A percentile compares a stretch with the other conserved stretches of the same genome.
These are phyloP conservation scores for Saccostrea cuccullata DNA, from an alignment of 1,140 invertebrate genomes.

Conservation along the genomic window DNA sequence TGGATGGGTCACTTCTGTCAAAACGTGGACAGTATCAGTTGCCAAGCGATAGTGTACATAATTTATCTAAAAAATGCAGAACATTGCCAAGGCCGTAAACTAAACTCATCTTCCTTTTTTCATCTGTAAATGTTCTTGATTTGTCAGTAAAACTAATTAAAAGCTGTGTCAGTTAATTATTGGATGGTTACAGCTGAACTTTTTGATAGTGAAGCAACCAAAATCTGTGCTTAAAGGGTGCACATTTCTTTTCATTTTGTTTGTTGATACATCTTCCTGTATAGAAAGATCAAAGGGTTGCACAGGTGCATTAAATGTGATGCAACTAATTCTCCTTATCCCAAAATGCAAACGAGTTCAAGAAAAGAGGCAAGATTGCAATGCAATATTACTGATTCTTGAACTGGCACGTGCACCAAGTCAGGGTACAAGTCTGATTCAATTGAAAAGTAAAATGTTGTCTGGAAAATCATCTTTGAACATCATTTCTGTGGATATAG, in stretches of 20 bases:
- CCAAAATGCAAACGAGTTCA: background rate
- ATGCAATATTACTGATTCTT: background rate
- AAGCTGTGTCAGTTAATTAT: background rate
- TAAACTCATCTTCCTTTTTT: background rate
- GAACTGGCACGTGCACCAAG: background rate
- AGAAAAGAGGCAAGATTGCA: background rate
- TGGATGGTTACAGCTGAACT: background rate
- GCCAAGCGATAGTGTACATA: background rate
- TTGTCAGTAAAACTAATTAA: background rate
- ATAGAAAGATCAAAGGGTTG: background rate
- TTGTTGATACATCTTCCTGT: background rate
- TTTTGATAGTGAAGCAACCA: background rate
- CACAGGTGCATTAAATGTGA: constrained; percentile 22
- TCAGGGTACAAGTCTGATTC: background rate
- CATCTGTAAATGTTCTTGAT: background rate
- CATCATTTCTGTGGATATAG: background rate
- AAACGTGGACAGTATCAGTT: background rate
- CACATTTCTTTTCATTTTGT: background rate
- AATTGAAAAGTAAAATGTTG: background rate
- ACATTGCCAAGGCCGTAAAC: background rate
- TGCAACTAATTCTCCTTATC: background rate
- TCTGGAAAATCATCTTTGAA: background rate
- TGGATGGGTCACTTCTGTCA: background rate
- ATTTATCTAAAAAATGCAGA: background rate
- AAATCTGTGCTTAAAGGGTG: background rate